Conservation (phyloP, 2,888 invertebrate genomes). For the Empis stercorea region DNA sequence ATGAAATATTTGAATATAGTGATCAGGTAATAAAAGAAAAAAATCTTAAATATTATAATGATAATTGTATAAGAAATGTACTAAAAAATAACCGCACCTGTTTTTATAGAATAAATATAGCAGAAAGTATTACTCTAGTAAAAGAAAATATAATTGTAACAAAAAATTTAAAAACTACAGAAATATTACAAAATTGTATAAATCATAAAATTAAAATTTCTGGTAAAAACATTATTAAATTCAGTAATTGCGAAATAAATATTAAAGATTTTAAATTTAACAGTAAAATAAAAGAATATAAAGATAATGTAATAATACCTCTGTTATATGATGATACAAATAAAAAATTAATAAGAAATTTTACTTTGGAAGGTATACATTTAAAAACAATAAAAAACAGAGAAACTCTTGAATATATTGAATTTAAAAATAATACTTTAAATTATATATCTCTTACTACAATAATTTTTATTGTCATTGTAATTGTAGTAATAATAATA, state of each 20-base stretch:
- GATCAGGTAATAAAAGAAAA: background rate
- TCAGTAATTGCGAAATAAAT: constrained; percentile 1
- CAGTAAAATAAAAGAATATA: background rate
- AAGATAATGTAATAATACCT: constrained; percentile 1
- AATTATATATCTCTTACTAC: no score
- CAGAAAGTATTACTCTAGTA: no score
- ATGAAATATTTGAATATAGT: background rate
- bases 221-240: constrained; percentile 1
- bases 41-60: background rate
- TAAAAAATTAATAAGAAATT: background rate
- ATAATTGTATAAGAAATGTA: background rate
- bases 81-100: background rate
- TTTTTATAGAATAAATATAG: no score
- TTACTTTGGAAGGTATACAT: background rate
- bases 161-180: background rate
- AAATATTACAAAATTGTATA: background rate
- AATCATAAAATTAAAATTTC: background rate
- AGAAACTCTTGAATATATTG: constrained; percentile 1
- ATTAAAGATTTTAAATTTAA: background rate
- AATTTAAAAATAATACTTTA: background rate
- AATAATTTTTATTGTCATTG: no score
- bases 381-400: background rate
- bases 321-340: background rate
- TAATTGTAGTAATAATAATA: no score
- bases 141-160: background rate